Evolutionary conservation across 2,113 vertebrate species (phyloP), one percentile per base, ranked within the genome.

Genomic region (Dasyurus viverrinus): DNA sequence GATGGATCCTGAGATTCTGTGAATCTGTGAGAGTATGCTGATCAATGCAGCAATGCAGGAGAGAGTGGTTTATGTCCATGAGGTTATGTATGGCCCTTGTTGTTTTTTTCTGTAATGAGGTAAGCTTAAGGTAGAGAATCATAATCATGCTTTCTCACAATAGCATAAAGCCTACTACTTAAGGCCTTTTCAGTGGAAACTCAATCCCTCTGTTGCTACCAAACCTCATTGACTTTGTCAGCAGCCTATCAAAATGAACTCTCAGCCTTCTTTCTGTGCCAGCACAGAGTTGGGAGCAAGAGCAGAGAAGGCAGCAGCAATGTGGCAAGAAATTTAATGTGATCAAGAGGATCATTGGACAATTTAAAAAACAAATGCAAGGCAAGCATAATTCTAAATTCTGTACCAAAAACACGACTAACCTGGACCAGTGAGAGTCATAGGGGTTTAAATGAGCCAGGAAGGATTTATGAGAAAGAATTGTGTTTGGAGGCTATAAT

Each of bases 401-500:
- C 46, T 89, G 3, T 30, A 42, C 19, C 53, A 92, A 93, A n/a
- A 6, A 7, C 10, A 2, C 22, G 2, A 0, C 60, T 92, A 7
- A 0, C 92, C 26, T 0, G 16, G 76, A n/a, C 93, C 46, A 10
- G 55, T 8, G 54, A 91, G 97, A 95, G 6, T 96, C 95, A 90
- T 96, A 12, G 97, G 19, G 96, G 30, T 93, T 60, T 97, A 55
- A 97, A 89, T 93, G 96, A 92, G 91, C 60, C 0, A 42, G 96
- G 54, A 54, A 92, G 76, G 23, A 96, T 97, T 98, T 90, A 96
- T 68, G 54, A 94, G 84, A 84, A 84, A 84, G 76, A 94, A 93
- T 93, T 57, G 89, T 94, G 54, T n/a, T 54, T 10, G 24, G 96
- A 94, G 95, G 94, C 97, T 97, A 93, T 91, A 98, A 97, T 98